These are phyloP conservation scores for Hipparchia sbordonii DNA, from an alignment of 2,888 invertebrate genomes.

Conservation along the genomic window DNA sequence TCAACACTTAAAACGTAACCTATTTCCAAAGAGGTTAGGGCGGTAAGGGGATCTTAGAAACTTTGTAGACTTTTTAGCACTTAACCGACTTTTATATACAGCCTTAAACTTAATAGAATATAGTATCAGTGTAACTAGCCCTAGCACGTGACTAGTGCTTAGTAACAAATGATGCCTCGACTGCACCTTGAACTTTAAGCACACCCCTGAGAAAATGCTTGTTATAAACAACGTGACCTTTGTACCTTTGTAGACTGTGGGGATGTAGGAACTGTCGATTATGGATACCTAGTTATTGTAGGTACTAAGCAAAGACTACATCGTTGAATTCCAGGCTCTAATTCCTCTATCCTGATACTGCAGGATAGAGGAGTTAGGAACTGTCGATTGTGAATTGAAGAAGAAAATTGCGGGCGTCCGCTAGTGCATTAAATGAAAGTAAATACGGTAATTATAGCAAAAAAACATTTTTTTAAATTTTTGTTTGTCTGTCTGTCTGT, in stretches of 20 bases:
- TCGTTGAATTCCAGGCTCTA: too few relatives aligned
- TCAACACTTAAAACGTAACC: slow-evolving; percentile 18
- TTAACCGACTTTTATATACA: slow-evolving; percentile 31
- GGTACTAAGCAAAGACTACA: too few relatives aligned
- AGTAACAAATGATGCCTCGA: slow-evolving; percentile 19
- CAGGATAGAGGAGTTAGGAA: too few relatives aligned
- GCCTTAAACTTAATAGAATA: slow-evolving; percentile 28
- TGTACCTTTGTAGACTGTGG: background rate
- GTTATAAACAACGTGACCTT: slow-evolving; percentile 11
- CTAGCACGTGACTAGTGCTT: slow-evolving; percentile 19
- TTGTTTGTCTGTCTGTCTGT: too few relatives aligned
- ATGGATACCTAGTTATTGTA: too few relatives aligned
- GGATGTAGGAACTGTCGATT: too few relatives aligned
- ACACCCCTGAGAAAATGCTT: slow-evolving; percentile 14
- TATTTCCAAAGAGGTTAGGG: slow-evolving; percentile 22
- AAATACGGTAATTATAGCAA: too few relatives aligned
- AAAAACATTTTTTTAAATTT: too few relatives aligned
- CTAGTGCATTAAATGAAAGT: too few relatives aligned
- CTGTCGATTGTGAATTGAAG: too few relatives aligned
- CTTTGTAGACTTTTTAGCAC: slow-evolving; percentile 31
- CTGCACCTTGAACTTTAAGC: slow-evolving; percentile 31
- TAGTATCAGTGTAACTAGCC: slow-evolving; percentile 20
- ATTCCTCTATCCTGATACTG: too few relatives aligned
- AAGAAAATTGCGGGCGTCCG: too few relatives aligned
- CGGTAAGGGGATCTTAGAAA: slow-evolving; percentile 36